phyloP scores from a whole-genome alignment of 2,113 vertebrate species.

The Psophia crepitans region DNA sequence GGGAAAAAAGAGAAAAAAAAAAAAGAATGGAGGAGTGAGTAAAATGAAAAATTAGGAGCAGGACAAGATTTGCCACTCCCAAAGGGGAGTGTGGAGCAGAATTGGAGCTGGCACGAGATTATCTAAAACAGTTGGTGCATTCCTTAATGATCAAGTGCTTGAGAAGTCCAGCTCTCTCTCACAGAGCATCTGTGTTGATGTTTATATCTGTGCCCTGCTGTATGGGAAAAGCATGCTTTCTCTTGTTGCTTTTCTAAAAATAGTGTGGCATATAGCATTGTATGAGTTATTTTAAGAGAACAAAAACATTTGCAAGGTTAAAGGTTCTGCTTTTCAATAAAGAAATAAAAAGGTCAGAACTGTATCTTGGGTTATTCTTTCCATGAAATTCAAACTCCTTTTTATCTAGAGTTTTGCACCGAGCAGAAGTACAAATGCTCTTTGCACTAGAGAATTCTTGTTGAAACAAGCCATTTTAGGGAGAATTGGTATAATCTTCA shows the following conservation, averaged over 20 bases:
- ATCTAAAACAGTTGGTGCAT: slow-evolving; percentile 98
- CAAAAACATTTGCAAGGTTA: slow-evolving; percentile 80
- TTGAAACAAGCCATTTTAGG: slow-evolving; percentile 56
- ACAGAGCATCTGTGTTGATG: slow-evolving; percentile 91
- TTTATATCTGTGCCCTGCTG: slow-evolving; percentile 79
- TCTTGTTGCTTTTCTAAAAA: slow-evolving; percentile 79
- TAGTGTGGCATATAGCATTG: slow-evolving; percentile 78
- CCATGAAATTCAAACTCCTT: slow-evolving; percentile 29
- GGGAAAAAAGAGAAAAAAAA: slow-evolving; percentile 22
- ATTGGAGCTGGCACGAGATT: slow-evolving; percentile 95
- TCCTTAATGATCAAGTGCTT: slow-evolving; percentile 97
- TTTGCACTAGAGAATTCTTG: slow-evolving; percentile 30
- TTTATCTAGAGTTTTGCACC: slow-evolving; percentile 45
- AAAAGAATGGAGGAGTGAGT: slow-evolving; percentile 77
- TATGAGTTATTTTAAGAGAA: slow-evolving; percentile 79
- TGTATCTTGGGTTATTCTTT: slow-evolving; percentile 51
- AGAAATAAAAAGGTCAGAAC: slow-evolving; percentile 67
- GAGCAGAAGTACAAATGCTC: background rate
- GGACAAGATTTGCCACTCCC: slow-evolving; percentile 82
- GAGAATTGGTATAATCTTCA: slow-evolving; percentile 32
- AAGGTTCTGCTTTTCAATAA: slow-evolving; percentile 76
- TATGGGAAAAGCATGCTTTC: slow-evolving; percentile 84
- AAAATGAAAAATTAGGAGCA: slow-evolving; percentile 80
- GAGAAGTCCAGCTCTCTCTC: slow-evolving; percentile 80
- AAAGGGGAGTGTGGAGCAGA: slow-evolving; percentile 88